Percentiles rank a stretch among this genome's conserved stretches.
Conservation (phyloP, 2,797 vertebrate species). For the Emys orbicularis region DNA sequence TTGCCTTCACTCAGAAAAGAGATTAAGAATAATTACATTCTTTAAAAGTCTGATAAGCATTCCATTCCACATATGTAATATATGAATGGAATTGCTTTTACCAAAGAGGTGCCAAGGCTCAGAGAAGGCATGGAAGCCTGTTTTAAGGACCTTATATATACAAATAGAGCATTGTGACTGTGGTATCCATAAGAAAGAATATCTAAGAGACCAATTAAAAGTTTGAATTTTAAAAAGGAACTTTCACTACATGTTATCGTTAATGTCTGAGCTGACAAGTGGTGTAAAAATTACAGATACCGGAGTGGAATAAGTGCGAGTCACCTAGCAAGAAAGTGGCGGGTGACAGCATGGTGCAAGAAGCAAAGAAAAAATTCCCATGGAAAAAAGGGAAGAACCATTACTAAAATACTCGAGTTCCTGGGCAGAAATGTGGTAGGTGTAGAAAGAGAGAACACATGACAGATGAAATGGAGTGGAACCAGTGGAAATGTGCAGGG, state of each 20-base stretch:
- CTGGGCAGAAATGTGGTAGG: too few species aligned
- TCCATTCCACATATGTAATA: too few species aligned
- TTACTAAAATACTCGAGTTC: background rate
- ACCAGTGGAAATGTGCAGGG: background rate
- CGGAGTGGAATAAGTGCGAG: background rate
- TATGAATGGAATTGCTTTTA: too few species aligned
- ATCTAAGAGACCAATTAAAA: too few species aligned
- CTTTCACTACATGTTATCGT: background rate
- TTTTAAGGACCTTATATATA: too few species aligned
- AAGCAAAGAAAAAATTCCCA: background rate
- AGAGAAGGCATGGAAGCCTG: too few species aligned
- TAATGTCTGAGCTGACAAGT: background rate
- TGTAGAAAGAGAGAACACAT: background rate
- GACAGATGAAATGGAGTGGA: background rate
- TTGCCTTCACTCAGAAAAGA: too few species aligned
- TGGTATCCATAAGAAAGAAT: too few species aligned
- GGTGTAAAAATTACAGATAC: background rate
- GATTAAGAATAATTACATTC: too few species aligned
- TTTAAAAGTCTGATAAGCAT: too few species aligned
- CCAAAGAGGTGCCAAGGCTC: too few species aligned
- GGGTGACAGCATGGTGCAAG: background rate
- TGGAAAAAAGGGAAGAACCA: background rate
- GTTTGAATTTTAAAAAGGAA: background rate
- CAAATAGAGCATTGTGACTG: too few species aligned
- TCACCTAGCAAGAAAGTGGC: background rate